Evolutionary conservation across 2,113 vertebrate genomes (phyloP).

Genomic region (Spermophilus dauricus): DNA sequence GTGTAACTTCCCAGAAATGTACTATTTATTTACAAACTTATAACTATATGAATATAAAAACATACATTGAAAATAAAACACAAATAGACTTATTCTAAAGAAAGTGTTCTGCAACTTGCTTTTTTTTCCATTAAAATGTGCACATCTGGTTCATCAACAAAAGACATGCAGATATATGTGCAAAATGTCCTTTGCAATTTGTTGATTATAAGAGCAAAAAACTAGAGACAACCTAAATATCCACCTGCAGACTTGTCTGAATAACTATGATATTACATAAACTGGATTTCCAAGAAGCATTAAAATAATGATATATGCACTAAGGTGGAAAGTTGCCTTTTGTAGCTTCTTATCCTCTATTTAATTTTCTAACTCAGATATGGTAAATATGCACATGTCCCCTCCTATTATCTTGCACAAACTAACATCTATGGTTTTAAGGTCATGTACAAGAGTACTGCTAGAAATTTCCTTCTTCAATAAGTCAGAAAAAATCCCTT

Average conservation of each 20-base stretch:
- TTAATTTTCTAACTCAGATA: background rate
- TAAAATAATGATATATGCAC: background rate
- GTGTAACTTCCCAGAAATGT: background rate
- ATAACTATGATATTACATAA: background rate
- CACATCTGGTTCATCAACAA: background rate
- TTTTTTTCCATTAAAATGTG: background rate
- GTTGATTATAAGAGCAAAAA: background rate
- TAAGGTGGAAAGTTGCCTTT: background rate
- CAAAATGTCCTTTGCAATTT: background rate
- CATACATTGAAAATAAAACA: background rate
- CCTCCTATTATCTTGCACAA: background rate
- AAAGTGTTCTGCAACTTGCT: background rate
- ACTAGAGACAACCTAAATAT: background rate
- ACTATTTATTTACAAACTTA: background rate
- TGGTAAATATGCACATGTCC: background rate
- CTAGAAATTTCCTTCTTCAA: background rate
- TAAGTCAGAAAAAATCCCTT: conserved; percentile 23
- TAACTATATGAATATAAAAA: background rate
- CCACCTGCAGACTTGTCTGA: background rate
- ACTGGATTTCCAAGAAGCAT: background rate
- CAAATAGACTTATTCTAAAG: background rate
- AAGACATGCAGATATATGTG: background rate
- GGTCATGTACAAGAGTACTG: background rate
- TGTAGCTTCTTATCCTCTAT: background rate
- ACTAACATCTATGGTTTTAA: background rate